Conservation (phyloP, 2,113 vertebrate species). For the Urocitellus parryii region DNA sequence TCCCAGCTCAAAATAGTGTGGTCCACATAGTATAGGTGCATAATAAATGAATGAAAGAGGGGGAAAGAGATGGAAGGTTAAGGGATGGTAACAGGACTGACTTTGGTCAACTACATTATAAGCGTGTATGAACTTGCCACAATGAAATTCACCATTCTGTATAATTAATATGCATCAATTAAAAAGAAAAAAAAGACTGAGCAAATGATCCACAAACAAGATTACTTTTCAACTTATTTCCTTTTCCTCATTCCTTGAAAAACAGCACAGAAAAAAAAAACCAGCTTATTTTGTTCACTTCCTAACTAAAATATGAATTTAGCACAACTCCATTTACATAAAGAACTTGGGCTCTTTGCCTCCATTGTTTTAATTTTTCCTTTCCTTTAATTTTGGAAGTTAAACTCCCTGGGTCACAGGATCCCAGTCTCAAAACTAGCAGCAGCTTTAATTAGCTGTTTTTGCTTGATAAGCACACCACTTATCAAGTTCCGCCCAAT, state of each 20-base stretch:
- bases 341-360: neutral
- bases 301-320: conserved; percentile 40
- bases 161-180: neutral
- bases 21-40: neutral
- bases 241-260: neutral
- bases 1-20: neutral
- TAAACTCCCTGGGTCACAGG: neutral
- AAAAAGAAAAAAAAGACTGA: neutral
- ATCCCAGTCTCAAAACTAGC: neutral
- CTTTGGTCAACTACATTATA: neutral
- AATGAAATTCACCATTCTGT: neutral
- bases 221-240: neutral
- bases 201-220: neutral
- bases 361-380: neutral
- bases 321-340: neutral
- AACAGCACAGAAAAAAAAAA: neutral
- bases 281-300: neutral
- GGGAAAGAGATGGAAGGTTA: too few species aligned
- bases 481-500: neutral
- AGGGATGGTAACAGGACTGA: neutral
- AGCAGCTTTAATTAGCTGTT: neutral
- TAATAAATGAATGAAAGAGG: neutral
- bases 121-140: neutral
- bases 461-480: neutral
- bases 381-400: conserved; percentile 28